phyloP scores from a whole-genome alignment of 1,140 invertebrate species.

The Drosophila prosaltans region DNA sequence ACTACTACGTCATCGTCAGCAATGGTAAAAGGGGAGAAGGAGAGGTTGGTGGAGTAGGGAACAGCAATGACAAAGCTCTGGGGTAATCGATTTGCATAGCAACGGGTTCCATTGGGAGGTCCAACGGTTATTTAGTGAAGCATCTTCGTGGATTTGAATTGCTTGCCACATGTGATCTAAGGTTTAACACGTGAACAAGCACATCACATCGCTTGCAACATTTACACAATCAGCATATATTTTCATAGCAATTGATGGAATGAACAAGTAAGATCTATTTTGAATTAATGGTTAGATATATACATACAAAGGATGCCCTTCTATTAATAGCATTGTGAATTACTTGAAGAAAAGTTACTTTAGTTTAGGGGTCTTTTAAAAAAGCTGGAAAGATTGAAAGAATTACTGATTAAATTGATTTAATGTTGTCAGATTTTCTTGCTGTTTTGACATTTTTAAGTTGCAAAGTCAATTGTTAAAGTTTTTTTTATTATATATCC shows the following conservation, averaged over 20 bases:
- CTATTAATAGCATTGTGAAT: no score
- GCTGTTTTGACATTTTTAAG: no score
- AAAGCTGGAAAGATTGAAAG: no score
- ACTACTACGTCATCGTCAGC: constrained; percentile 35
- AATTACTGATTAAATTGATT: no score
- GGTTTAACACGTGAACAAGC: constrained; percentile 67
- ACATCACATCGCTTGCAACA: constrained; percentile 34
- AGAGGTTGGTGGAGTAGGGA: not conserved
- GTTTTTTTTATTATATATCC: no score
- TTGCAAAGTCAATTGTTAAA: no score
- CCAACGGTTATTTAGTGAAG: constrained; percentile 25
- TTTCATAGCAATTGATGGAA: constrained; percentile 37
- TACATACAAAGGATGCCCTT: constrained; percentile 1
- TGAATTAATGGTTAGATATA: not conserved
- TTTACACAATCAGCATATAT: constrained; percentile 41
- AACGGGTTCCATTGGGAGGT: constrained; percentile 16
- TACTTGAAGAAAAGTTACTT: no score
- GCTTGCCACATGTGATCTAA: constrained; percentile 41
- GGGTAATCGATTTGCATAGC: constrained; percentile 55
- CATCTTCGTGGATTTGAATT: constrained; percentile 11
- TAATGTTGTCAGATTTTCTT: no score
- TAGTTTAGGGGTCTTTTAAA: no score
- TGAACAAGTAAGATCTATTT: constrained; percentile 28
- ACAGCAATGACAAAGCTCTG: no score
- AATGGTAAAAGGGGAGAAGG: not conserved